A percentile compares a stretch with the other conserved stretches of the same genome.
phyloP scores from a whole-genome alignment of 2,113 vertebrate genomes.

The Zosterops hypoxanthus region DNA sequence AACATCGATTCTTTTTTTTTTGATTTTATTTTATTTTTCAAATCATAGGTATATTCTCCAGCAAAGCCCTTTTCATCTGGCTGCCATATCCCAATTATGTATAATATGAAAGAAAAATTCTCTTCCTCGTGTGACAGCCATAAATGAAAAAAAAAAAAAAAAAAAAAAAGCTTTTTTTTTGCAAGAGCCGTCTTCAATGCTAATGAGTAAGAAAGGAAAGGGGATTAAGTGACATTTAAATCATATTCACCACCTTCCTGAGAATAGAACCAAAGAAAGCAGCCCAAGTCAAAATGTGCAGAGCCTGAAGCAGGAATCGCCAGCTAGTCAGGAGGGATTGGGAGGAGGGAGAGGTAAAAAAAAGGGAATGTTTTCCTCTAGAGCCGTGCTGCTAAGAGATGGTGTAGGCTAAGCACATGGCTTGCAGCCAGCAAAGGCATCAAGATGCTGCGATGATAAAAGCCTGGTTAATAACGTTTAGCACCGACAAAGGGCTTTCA shows the following conservation, averaged over 20 bases:
- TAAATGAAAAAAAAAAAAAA: not conserved
- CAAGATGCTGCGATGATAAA: conserved; percentile 5
- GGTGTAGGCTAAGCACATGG: conserved; percentile 19
- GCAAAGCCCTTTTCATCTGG: not conserved
- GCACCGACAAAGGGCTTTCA: not conserved
- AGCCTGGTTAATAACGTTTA: conserved; percentile 16
- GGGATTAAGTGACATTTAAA: not conserved
- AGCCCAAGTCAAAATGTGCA: not conserved
- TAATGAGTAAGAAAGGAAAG: not conserved
- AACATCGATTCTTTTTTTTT: not conserved
- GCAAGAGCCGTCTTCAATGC: not conserved
- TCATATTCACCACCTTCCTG: not conserved
- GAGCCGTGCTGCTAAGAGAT: not conserved
- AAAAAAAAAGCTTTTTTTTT: not conserved
- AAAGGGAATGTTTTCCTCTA: not conserved
- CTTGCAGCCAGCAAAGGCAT: conserved; percentile 22
- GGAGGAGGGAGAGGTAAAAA: not conserved
- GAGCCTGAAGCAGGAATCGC: not conserved
- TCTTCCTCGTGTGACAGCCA: not conserved
- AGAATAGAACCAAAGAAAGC: not conserved
- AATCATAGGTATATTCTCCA: not conserved
- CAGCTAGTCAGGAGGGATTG: not conserved
- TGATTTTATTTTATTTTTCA: not conserved
- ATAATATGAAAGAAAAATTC: not conserved
- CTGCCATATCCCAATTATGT: not conserved